Conservation (phyloP, 2,888 invertebrate species). For the Drosophila silvestris region DNA sequence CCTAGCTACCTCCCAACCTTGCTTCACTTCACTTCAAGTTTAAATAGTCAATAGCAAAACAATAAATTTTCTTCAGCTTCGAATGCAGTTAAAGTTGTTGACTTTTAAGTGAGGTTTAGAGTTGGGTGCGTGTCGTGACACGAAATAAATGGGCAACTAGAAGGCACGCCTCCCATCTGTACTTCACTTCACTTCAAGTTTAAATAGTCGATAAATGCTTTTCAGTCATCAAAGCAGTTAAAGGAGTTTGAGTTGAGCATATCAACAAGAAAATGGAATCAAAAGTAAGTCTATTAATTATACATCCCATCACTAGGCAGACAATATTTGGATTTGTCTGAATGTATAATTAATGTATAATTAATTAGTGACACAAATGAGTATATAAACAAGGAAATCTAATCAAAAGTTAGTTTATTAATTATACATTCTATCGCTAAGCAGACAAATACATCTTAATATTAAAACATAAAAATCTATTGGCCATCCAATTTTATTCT, state of each 20-base stretch:
- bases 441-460: not conserved
- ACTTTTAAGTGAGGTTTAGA: not conserved
- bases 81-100: conserved; percentile 46
- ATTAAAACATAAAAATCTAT: not conserved
- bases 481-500: rapidly evolving
- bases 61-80: conserved; percentile 64
- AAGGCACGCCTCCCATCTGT: not conserved
- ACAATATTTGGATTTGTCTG: not conserved
- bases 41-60: conserved; percentile 74
- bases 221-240: conserved; percentile 42
- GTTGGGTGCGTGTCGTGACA: conserved; percentile 18
- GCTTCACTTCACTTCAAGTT: conserved; percentile 37
- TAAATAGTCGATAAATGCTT: conserved; percentile 49
- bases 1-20: not conserved
- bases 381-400: not conserved
- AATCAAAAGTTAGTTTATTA: not conserved
- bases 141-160: not conserved
- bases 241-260: not conserved
- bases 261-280: not conserved
- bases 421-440: not conserved
- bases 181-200: not conserved
- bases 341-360: not conserved
- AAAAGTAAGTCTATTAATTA: not conserved
- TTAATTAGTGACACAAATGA: not conserved
- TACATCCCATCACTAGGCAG: not conserved